Conservation (phyloP, 2,888 invertebrate species). For the Loripinus fragilis region DNA sequence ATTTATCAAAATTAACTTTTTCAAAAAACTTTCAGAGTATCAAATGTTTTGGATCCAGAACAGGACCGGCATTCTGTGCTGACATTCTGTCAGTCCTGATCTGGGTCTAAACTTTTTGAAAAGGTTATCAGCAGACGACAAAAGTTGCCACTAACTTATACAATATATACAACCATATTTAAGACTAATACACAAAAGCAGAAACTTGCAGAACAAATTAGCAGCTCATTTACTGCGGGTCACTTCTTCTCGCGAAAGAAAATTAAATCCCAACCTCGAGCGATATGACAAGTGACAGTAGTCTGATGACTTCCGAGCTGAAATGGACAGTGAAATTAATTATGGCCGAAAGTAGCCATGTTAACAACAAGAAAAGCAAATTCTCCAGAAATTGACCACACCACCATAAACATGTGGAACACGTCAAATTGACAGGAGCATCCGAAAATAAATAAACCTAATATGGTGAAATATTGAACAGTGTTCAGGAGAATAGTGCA, state of each 20-base stretch:
- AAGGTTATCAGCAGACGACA: no score
- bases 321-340: conserved; percentile 27
- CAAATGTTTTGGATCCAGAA: not conserved
- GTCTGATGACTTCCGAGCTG: not conserved
- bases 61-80: not conserved
- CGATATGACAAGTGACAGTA: conserved; percentile 15
- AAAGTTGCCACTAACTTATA: no score
- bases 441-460: conserved; percentile 14
- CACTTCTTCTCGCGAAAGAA: not conserved
- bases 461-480: conserved; percentile 12
- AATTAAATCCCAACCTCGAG: conserved; percentile 15
- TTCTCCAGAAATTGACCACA: conserved; percentile 2
- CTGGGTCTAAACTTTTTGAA: conserved; percentile 1
- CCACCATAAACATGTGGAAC: conserved; percentile 21
- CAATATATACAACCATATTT: no score
- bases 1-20: no score
- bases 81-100: not conserved
- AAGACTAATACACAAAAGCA: not conserved
- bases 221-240: conserved; percentile 3
- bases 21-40: no score
- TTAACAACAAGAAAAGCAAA: conserved; percentile 14
- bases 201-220: not conserved
- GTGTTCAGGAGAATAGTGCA: not conserved
- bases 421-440: conserved; percentile 25
- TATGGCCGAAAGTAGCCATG: conserved; percentile 6